Base-by-base conservation (phyloP, 2,797 vertebrate genomes). In the Oophaga sylvatica region DNA sequence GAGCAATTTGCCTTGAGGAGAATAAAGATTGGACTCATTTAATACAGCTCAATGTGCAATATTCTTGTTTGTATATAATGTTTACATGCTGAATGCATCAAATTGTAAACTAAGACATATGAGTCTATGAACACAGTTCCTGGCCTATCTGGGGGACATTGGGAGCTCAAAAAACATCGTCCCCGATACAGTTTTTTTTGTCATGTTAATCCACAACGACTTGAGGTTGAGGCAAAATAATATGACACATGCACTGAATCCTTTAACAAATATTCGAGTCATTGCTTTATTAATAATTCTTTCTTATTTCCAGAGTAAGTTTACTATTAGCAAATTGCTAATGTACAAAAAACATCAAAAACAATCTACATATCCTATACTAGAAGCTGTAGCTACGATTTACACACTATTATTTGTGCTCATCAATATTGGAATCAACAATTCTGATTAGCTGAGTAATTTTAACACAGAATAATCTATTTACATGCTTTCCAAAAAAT, bases 1-100 rank as follows among this genome's bases (percentile, higher is more conserved):
- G 26, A 76, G 5, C 79, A 83, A 13, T 29, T 65, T 65, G 80
- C 81, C 81, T 87, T 10, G 29, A 82, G 86, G 59, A 87, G 22
- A 62, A 41, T 68, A 77, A 35, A 22, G 31, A 78, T 60, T 79
- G 68, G 11, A 87, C 63, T 48, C 56, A 63, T 45, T 84, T 48
- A 75, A 9, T 11, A 59, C 0, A 71, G 31, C 22, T 6, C 26
- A n/a, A 48, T 6, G 8, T 35, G 16, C 20, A 20, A 20, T 68
- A 57, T 8, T 56, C n/a, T 56, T 13, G 35, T 31, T 71, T 73
- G 73, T 81, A 29, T n/a, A 45, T 1, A 29, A 78, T 53, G 31
- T 29, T 48, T n/a, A 35, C n/a, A 70, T 6, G 20, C 15, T 4
- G 29, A 20, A 15, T 41, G 26, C 19, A 78, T 79, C 73, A 76